Evolutionary conservation across 2,113 vertebrate species (phyloP).

Genomic region (Chaenocephalus aceratus): DNA sequence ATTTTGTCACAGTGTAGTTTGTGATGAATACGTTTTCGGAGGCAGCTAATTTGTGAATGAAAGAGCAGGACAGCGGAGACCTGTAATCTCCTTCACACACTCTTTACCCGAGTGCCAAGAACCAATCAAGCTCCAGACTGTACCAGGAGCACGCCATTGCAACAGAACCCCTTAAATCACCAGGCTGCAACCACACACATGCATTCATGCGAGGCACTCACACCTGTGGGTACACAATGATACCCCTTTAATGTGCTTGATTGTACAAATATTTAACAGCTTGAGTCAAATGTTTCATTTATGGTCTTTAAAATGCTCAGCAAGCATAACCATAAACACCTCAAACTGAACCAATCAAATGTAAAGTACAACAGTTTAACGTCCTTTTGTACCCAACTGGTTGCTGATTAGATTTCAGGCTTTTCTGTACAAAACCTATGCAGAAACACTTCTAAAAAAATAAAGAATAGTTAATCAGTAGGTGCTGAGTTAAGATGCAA

Average conservation of each 20-base stretch:
- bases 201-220: neutral
- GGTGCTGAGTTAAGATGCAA: neutral
- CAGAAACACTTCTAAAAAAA: neutral
- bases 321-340: neutral
- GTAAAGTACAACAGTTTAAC: neutral
- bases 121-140: slow-evolving; percentile 38
- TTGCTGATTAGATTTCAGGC: neutral
- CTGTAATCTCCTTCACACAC: slow-evolving; percentile 62
- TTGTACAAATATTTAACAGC: neutral
- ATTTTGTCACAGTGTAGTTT: slow-evolving; percentile 19
- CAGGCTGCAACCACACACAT: slow-evolving; percentile 13
- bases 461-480: neutral
- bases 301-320: neutral
- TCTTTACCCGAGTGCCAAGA: slow-evolving; percentile 43
- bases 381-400: neutral
- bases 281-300: neutral
- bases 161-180: slow-evolving; percentile 35
- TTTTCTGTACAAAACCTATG: neutral
- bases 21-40: slow-evolving; percentile 38
- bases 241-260: neutral
- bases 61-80: slow-evolving; percentile 45
- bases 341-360: neutral
- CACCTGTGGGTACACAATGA: neutral
- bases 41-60: slow-evolving; percentile 64
- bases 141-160: slow-evolving; percentile 28